phyloP scores from a whole-genome alignment of 2,113 vertebrate species.

The Pituophis catenifer region DNA sequence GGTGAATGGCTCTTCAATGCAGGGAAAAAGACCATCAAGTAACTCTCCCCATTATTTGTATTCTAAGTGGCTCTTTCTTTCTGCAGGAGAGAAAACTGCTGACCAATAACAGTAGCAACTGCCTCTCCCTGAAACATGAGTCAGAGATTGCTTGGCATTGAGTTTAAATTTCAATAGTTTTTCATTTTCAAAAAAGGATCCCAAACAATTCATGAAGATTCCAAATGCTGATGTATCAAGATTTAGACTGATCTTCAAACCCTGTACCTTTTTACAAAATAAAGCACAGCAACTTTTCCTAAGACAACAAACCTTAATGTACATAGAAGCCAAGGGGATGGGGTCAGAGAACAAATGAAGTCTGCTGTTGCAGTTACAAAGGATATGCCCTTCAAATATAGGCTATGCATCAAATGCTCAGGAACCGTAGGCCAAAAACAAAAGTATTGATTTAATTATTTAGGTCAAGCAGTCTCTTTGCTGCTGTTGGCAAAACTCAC shows the following conservation, averaged over 20 bases:
- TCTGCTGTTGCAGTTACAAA: background rate
- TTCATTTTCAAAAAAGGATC: background rate
- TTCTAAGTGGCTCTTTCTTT: background rate
- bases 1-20: too few species aligned
- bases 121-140: background rate
- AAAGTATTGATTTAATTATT: background rate
- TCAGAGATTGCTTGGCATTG: background rate
- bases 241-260: conserved; percentile 22
- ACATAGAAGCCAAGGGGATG: background rate
- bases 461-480: background rate
- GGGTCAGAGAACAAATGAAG: background rate
- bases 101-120: conserved; percentile 9
- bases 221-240: background rate
- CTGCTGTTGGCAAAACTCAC: background rate
- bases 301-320: too few species aligned
- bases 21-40: too few species aligned
- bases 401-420: background rate
- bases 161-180: background rate
- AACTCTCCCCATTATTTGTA: background rate
- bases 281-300: background rate
- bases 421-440: background rate
- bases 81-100: background rate
- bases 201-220: background rate
- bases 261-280: background rate
- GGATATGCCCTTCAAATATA: background rate